Percentiles rank a stretch among this genome's conserved stretches.
Evolutionary conservation across 1,140 invertebrate species (phyloP).

Genomic region (Diachasma alloeum): DNA sequence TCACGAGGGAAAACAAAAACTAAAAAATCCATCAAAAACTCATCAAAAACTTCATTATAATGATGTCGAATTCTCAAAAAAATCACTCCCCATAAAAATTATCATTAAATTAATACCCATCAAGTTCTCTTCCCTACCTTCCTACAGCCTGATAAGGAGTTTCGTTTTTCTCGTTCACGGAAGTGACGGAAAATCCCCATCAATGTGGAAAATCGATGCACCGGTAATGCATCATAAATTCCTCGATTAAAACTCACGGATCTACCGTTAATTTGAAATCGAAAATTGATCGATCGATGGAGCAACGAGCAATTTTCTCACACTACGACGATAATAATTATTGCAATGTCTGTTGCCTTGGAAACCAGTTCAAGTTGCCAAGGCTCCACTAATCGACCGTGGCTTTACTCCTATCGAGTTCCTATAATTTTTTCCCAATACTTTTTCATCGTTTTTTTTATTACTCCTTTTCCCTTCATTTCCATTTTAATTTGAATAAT

Average conservation of each 20-base stretch:
- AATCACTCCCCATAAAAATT: too few species aligned
- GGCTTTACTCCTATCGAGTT: not conserved
- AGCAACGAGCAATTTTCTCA: not conserved
- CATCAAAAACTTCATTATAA: too few species aligned
- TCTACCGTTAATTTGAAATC: not conserved
- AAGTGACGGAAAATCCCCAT: not conserved
- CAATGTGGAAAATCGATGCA: not conserved
- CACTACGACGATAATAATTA: not conserved
- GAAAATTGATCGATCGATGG: conserved; percentile 11
- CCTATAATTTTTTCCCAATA: not conserved
- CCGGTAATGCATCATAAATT: not conserved
- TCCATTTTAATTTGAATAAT: not conserved
- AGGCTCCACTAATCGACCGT: not conserved
- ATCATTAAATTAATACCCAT: too few species aligned
- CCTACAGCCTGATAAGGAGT: too few species aligned
- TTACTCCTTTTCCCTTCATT: not conserved
- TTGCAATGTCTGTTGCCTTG: conserved; percentile 13
- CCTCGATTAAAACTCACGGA: not conserved
- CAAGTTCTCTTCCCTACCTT: too few species aligned
- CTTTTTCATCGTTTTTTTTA: not conserved
- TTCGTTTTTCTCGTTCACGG: too few species aligned
- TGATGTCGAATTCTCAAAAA: too few species aligned
- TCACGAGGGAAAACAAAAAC: too few species aligned
- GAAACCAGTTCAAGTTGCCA: conserved; percentile 15
- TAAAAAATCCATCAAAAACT: too few species aligned